Percentiles rank a stretch among this genome's conserved stretches.
phyloP scores from a whole-genome alignment of 2,113 vertebrate genomes.

The Enhydra lutris region DNA sequence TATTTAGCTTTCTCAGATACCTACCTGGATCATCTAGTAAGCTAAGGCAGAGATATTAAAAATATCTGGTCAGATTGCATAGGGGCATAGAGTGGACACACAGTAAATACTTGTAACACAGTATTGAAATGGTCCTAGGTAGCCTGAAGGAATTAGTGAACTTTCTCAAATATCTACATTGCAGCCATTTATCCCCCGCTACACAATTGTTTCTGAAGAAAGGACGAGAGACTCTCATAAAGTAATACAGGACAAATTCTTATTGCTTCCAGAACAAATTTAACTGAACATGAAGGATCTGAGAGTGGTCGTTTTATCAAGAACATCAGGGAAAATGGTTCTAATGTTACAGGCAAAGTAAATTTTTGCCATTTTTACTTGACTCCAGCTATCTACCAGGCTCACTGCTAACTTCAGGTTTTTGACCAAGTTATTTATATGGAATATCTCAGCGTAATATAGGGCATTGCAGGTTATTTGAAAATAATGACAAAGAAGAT shows the following conservation, averaged over 20 bases:
- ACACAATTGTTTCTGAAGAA: not conserved
- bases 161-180: not conserved
- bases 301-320: not conserved
- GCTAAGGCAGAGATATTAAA: not conserved
- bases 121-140: not conserved
- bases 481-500: constrained; percentile 46
- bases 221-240: not conserved
- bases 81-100: not conserved
- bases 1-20: not conserved
- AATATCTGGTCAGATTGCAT: not conserved
- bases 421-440: constrained; percentile 18
- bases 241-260: not conserved
- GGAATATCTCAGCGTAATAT: not conserved
- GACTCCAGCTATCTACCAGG: not conserved
- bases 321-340: not conserved
- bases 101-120: not conserved
- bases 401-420: constrained; percentile 34
- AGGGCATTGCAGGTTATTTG: constrained; percentile 50
- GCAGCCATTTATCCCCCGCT: not conserved
- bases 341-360: not conserved
- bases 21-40: not conserved
- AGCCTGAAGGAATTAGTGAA: not conserved
- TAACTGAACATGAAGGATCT: not conserved
- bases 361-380: not conserved
- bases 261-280: not conserved